Evolutionary conservation across 2,113 vertebrate species (phyloP).

Genomic region (Myotis lucifugus): DNA sequence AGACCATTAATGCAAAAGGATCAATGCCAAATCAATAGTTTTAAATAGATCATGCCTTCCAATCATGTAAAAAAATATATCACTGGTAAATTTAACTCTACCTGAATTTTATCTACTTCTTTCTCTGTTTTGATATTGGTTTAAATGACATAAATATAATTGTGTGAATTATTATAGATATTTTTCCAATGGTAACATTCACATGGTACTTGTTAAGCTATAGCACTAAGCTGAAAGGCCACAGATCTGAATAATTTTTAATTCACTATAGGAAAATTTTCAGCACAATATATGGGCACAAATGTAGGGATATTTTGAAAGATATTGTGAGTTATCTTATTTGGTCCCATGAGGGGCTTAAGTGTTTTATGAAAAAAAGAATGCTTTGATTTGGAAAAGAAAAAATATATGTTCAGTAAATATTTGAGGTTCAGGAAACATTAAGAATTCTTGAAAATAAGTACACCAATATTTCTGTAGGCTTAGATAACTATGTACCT

Average conservation of each 20-base stretch:
- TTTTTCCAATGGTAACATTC: neutral
- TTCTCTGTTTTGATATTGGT: neutral
- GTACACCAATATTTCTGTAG: neutral
- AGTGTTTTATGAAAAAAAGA: neutral
- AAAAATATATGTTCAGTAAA: neutral
- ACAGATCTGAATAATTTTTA: neutral
- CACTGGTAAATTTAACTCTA: neutral
- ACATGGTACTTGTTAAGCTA: neutral
- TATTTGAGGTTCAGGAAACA: neutral
- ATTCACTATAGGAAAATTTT: neutral
- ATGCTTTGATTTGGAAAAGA: neutral
- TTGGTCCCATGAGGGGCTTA: neutral
- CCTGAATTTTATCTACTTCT: neutral
- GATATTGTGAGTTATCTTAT: neutral
- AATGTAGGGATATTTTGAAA: neutral
- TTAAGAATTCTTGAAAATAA: neutral
- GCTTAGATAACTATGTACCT: neutral
- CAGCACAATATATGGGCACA: neutral
- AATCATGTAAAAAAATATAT: neutral
- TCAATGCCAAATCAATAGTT: constrained; percentile 14
- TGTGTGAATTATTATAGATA: neutral
- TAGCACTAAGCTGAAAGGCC: neutral
- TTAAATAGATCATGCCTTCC: neutral
- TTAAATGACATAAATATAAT: neutral
- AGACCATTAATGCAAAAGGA: neutral